Conservation (phyloP, 2,888 invertebrate genomes). For the Phengaris alcon region DNA sequence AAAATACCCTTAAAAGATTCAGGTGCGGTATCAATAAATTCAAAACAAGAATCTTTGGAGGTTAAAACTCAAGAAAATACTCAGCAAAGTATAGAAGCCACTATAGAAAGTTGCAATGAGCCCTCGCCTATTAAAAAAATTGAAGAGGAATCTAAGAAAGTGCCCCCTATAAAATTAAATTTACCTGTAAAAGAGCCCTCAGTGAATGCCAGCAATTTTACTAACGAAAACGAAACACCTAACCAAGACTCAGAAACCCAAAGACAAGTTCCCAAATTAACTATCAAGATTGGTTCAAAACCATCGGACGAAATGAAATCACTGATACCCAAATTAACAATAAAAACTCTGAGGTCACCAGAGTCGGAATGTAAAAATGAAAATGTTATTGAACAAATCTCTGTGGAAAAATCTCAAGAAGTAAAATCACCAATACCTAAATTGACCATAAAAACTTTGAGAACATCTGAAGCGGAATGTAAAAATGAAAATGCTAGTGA, state of each 20-base stretch:
- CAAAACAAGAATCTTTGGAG: slow-evolving; percentile 24
- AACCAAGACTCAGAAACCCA: slow-evolving; percentile 45
- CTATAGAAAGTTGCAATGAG: background rate
- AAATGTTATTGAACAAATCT: background rate
- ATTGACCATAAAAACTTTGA: background rate
- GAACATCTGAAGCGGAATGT: background rate
- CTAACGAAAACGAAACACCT: slow-evolving; percentile 41
- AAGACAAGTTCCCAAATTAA: slow-evolving; percentile 74
- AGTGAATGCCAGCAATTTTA: slow-evolving; percentile 36
- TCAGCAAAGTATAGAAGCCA: slow-evolving; percentile 21
- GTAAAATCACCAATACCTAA: slow-evolving; percentile 9
- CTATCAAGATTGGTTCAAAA: slow-evolving; percentile 68
- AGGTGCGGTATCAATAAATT: background rate
- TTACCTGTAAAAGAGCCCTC: slow-evolving; percentile 44
- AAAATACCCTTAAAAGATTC: background rate
- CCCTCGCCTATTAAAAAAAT: background rate
- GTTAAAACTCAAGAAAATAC: slow-evolving; percentile 30
- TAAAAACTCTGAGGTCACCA: slow-evolving; percentile 4
- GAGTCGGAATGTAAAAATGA: slow-evolving; percentile 40
- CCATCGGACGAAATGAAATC: slow-evolving; percentile 54
- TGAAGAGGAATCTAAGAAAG: slow-evolving; percentile 29
- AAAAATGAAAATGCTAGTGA: background rate
- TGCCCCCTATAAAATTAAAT: slow-evolving; percentile 50
- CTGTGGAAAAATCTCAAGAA: background rate
- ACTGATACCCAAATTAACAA: slow-evolving; percentile 1